Evolutionary conservation across 2,797 vertebrate species (phyloP), one percentile per base, ranked within the genome.

Genomic region (Macropus fuliginosus): DNA sequence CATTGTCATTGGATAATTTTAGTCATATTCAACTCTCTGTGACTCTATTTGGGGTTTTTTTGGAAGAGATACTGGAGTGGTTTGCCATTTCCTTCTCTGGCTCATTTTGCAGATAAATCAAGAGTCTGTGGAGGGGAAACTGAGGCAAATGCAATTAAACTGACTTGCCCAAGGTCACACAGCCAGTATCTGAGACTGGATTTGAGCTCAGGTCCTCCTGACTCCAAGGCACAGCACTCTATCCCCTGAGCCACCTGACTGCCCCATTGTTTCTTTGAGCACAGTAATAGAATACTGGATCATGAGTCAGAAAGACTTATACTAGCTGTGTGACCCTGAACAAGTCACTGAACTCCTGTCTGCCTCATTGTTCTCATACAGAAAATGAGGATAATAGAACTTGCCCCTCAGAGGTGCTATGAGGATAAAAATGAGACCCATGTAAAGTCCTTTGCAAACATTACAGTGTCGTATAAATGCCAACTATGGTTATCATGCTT

Each of bases 121-220:
- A 55, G 12, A 66, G 52, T 52, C 52, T 52, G 52, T 52, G 52
- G 6, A 52, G 52, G 52, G 91, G 74, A 94, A 74, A 94, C 93
- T 94, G 6, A 74, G 93, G 91, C n/a, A 31, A 24, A 91, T 31
- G 34, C 93, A 21, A 10, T 74, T 91, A 59, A 93, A 8, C 46
- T 81, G 91, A 89, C 31, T 91, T 57, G 56, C 27, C 92, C 94
- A 55, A 81, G 90, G 3, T 91, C 91, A 56, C 62, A 94, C 29
- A 92, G 31, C 54, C 92, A 46, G 74, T 40, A 10, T 34, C 87
- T 50, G 34, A 59, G 40, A 12, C 57, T 93, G 90, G 34, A 91
- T 87, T 95, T 91, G n/a, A 94, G 92, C 10, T 50, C 92, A 94
- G 59, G 91, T 34, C 90, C 94, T 92, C 90, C 94, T 56, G 95